Conservation (phyloP, 2,113 vertebrate species). For the Plecturocebus donacophilus region DNA sequence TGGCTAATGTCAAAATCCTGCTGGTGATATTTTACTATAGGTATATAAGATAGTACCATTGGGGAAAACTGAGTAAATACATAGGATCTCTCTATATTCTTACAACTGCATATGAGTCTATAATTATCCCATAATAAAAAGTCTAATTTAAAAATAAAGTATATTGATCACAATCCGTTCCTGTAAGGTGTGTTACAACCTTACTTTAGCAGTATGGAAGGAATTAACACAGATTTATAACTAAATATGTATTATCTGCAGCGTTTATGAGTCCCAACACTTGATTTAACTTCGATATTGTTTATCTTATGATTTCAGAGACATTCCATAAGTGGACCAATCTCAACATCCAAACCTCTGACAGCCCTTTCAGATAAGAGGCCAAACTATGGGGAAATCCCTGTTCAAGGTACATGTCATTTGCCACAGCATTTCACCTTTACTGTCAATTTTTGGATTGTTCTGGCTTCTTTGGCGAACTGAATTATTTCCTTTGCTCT, state of each 20-base stretch:
- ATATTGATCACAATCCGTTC: not conserved
- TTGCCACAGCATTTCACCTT: not conserved
- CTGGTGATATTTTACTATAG: not conserved
- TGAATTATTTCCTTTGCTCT: not conserved
- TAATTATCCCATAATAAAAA: not conserved
- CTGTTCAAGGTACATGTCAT: conserved; percentile 89
- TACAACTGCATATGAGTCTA: not conserved
- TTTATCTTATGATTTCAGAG: conserved; percentile 88
- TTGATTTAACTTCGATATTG: not conserved
- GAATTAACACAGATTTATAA: not conserved
- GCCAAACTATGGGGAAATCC: conserved; percentile 94
- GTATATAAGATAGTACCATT: not conserved
- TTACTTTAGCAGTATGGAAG: not conserved
- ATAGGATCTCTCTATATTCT: not conserved
- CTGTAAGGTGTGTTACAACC: not conserved
- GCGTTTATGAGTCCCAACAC: not conserved
- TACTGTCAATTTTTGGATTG: not conserved
- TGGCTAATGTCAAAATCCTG: not conserved
- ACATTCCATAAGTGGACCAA: conserved; percentile 93
- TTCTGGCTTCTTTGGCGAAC: not conserved
- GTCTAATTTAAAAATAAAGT: not conserved
- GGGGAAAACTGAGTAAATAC: not conserved
- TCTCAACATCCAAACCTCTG: conserved; percentile 91
- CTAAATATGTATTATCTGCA: not conserved
- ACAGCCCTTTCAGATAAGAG: conserved; percentile 93